These are phyloP conservation scores for Dasypolia templi DNA, from an alignment of 2,888 invertebrate genomes.

Conservation along the genomic window DNA sequence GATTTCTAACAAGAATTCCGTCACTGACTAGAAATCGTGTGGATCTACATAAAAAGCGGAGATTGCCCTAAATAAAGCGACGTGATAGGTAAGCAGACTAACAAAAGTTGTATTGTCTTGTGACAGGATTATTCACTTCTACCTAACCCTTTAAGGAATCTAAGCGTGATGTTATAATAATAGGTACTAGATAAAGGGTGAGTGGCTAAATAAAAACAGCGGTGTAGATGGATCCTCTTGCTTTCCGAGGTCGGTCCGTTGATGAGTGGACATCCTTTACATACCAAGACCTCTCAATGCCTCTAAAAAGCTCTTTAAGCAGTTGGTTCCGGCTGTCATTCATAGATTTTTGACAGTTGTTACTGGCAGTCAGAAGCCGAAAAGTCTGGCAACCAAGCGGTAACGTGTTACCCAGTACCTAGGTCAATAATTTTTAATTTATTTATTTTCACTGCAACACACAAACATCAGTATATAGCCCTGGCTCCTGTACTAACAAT, in stretches of 20 bases:
- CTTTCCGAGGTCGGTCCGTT: not conserved
- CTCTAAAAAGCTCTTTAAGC: not conserved
- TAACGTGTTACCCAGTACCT: too few species aligned
- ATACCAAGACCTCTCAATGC: too few species aligned
- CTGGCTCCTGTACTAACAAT: too few species aligned
- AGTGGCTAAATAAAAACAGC: not conserved
- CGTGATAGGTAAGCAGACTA: not conserved
- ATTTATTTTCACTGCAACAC: too few species aligned
- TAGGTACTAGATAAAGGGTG: not conserved
- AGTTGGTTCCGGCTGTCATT: not conserved
- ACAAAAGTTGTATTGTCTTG: not conserved
- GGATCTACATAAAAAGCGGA: not conserved
- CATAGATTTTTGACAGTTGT: too few species aligned
- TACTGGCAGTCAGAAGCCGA: not conserved
- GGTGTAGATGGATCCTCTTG: not conserved
- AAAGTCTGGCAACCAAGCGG: not conserved
- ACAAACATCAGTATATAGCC: too few species aligned
- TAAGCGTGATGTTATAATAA: not conserved
- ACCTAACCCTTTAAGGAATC: not conserved
- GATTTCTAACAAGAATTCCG: conserved; percentile 11
- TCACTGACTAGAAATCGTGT: not conserved
- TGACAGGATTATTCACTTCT: not conserved
- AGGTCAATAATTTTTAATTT: too few species aligned
- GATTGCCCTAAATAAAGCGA: not conserved
- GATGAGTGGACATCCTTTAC: too few species aligned